Percentiles rank a stretch among this genome's conserved stretches.
Evolutionary conservation across 2,797 vertebrate genomes (phyloP).

Genomic region (Rhadinocentrus ornatus): DNA sequence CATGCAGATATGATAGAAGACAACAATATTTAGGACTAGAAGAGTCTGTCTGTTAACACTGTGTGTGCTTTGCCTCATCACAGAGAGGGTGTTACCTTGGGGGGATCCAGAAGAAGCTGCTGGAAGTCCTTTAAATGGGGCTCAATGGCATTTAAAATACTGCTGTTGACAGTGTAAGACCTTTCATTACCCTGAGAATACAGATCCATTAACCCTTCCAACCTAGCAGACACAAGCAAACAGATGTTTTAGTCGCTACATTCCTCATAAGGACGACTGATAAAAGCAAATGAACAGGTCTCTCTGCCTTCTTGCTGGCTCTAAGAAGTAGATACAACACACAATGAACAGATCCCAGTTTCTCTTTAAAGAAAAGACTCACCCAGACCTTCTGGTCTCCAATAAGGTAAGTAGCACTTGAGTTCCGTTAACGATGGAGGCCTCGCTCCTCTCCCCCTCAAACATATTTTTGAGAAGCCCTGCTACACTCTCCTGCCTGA

Average conservation of each 20-base stretch:
- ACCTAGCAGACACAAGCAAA: slow-evolving; percentile 74
- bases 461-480: slow-evolving; percentile 96
- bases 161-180: slow-evolving; percentile 91
- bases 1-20: neutral
- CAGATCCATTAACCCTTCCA: slow-evolving; percentile 95
- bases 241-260: neutral
- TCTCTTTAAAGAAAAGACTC: slow-evolving; percentile 57
- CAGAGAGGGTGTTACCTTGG: slow-evolving; percentile 85
- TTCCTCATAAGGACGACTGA: neutral
- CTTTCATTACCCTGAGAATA: slow-evolving; percentile 97
- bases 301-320: neutral
- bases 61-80: no score
- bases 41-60: neutral
- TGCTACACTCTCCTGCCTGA: slow-evolving; percentile 92
- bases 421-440: slow-evolving; percentile 93
- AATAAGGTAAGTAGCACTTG: slow-evolving; percentile 95
- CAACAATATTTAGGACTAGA: neutral
- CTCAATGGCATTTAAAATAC: slow-evolving; percentile 92
- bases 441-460: slow-evolving; percentile 89
- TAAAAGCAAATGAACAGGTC: neutral
- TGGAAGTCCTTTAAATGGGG: slow-evolving; percentile 97
- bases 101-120: slow-evolving; percentile 93
- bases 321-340: no score
- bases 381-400: slow-evolving; percentile 94
- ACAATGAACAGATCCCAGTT: no score